Base-by-base conservation (phyloP, 2,797 vertebrate genomes). In the Pseudochromis fuscus region DNA sequence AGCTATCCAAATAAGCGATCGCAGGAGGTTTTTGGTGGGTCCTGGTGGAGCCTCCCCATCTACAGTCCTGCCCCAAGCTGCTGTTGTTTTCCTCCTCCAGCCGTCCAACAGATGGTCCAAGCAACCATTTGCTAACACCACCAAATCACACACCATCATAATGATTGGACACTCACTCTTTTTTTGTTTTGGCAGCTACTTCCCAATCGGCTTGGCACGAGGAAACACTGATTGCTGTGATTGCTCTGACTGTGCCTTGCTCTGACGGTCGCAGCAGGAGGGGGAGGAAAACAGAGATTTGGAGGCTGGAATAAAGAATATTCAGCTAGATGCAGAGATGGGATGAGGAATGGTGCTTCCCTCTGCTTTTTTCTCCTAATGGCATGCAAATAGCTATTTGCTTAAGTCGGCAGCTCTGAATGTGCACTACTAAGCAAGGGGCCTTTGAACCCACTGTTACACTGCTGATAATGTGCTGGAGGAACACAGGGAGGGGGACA, bases 321-420 rank as follows among this genome's bases (percentile, higher is more conserved):
- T 89, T 79, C 82, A 81, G 83, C 81, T 59, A 60, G 79, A 89
- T 77, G 79, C 79, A 31, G 83, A 58, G 72, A 81, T 60, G 83
- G 76, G 72, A 87, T 88, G 81, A 90, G 56, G 65, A 72, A 84
- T 81, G 84, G 77, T 83, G 80, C 86, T 86, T 86, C 85, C 59
- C 85, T 79, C 61, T 66, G 88, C 79, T 76, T 71, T 87, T 79
- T 63, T 49, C 55, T 59, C 75, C 66, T 89, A 90, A 89, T 85
- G 77, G 80, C 81, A 91, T 89, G 90, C 84, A 90, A 89, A 90
- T 81, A 90, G 88, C 80, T 88, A 83, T 89, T 91, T 88, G 87
- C 84, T 89, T 87, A 88, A 88, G 85, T 82, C 77, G 84, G 89
- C 87, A 89, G 88, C 89, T 84, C 77, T 84, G 83, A 89, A 89